Conservation (phyloP, 2,113 vertebrate genomes). For the Erythrolamprus reginae region DNA sequence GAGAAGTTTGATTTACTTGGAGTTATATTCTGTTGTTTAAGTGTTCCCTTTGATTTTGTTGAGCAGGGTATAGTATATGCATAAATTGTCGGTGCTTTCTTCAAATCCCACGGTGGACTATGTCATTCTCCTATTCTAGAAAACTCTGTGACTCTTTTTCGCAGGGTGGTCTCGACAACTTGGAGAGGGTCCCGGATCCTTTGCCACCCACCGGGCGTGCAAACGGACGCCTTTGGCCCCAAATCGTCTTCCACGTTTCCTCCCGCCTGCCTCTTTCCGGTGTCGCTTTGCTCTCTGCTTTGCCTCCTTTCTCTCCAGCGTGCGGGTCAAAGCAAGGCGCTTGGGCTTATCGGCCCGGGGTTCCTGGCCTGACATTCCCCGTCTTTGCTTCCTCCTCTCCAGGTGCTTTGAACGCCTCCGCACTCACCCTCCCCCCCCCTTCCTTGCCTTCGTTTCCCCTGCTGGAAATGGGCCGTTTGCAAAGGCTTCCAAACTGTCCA, state of each 20-base stretch:
- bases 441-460: background rate
- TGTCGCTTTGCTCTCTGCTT: background rate
- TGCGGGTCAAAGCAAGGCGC: too few relatives aligned
- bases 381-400: background rate
- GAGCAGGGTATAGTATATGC: too few relatives aligned
- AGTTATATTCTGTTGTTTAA: too few relatives aligned
- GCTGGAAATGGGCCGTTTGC: background rate
- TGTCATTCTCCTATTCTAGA: too few relatives aligned
- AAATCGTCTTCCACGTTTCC: background rate
- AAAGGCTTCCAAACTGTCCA: background rate
- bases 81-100: background rate
- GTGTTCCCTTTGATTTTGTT: too few relatives aligned
- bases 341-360: too few relatives aligned
- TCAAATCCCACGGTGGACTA: too few relatives aligned
- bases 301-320: background rate
- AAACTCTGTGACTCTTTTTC: too few relatives aligned
- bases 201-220: background rate
- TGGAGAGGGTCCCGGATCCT: background rate
- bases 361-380: background rate
- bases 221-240: background rate
- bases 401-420: background rate
- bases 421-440: fast-evolving
- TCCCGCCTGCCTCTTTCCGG: background rate
- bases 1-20: too few relatives aligned
- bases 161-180: background rate